These are phyloP conservation scores for Aphis craccivora DNA, from an alignment of 1,140 invertebrate species.

Conservation along the genomic window DNA sequence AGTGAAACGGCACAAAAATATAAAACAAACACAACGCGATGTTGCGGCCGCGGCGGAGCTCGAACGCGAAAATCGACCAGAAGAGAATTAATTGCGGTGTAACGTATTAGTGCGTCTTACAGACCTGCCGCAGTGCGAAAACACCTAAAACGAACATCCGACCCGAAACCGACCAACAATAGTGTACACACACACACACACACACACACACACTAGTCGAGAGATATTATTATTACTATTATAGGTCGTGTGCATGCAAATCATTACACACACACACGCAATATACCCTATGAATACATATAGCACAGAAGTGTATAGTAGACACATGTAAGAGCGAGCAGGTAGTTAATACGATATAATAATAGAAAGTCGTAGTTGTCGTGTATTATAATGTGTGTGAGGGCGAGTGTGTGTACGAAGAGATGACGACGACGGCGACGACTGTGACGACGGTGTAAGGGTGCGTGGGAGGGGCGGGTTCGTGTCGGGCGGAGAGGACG, in stretches of 20 bases:
- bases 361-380: constrained; percentile 18
- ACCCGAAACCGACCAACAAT: constrained; percentile 18
- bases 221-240: not conserved
- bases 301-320: not conserved
- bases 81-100: not conserved
- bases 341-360: constrained; percentile 26
- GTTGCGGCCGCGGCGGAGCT: not conserved
- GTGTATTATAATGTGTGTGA: too few species aligned
- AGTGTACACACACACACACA: not conserved
- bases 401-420: not conserved
- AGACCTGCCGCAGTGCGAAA: not conserved
- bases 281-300: not conserved
- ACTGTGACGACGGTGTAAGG: not conserved
- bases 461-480: not conserved
- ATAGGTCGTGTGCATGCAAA: constrained; percentile 19
- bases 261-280: not conserved
- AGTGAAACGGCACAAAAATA: not conserved
- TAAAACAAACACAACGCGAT: not conserved
- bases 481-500: not conserved
- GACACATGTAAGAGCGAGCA: not conserved
- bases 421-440: not conserved
- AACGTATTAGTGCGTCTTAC: too few species aligned
- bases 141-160: not conserved
- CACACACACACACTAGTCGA: not conserved
- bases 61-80: not conserved